A percentile compares a stretch with the other conserved stretches of the same genome.
Conservation (phyloP, 2,888 invertebrate species). For the Platycnemis pennipes region DNA sequence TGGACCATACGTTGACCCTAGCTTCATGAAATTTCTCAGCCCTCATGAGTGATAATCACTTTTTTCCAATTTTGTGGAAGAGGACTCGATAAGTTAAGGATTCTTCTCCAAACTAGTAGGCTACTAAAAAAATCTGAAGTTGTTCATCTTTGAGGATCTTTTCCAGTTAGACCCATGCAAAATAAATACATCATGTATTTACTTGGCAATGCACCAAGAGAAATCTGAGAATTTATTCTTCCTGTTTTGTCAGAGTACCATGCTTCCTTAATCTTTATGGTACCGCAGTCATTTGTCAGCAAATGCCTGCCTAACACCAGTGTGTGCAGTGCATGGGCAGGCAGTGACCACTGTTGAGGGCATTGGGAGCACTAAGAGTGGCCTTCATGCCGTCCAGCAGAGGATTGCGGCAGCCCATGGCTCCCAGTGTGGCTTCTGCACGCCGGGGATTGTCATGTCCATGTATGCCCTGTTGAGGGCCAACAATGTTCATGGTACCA, state of each 20-base stretch:
- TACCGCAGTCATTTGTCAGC: constrained; percentile 76
- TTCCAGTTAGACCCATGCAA: too few relatives aligned
- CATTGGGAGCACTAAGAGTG: constrained; percentile 77
- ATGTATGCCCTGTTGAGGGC: constrained; percentile 79
- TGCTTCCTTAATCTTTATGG: constrained; percentile 55
- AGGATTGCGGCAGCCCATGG: constrained; percentile 79
- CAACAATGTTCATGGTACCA: neutral
- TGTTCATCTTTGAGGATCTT: too few relatives aligned
- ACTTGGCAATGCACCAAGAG: too few relatives aligned
- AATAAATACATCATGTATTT: too few relatives aligned
- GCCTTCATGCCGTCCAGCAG: constrained; percentile 78
- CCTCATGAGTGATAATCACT: too few relatives aligned
- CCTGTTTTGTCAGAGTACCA: neutral
- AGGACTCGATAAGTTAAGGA: too few relatives aligned
- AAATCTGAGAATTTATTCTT: too few relatives aligned
- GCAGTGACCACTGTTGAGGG: constrained; percentile 81
- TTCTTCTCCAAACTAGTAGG: too few relatives aligned
- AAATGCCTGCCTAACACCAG: constrained; percentile 80
- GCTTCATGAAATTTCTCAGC: too few relatives aligned
- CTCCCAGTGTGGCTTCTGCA: constrained; percentile 82
- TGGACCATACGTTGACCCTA: too few relatives aligned
- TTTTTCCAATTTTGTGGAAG: too few relatives aligned
- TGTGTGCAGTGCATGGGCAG: constrained; percentile 79
- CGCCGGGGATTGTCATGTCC: constrained; percentile 82
- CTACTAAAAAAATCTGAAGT: too few relatives aligned